Base-by-base conservation (phyloP, 1,140 invertebrate species). In the Drosophila prosaltans region DNA sequence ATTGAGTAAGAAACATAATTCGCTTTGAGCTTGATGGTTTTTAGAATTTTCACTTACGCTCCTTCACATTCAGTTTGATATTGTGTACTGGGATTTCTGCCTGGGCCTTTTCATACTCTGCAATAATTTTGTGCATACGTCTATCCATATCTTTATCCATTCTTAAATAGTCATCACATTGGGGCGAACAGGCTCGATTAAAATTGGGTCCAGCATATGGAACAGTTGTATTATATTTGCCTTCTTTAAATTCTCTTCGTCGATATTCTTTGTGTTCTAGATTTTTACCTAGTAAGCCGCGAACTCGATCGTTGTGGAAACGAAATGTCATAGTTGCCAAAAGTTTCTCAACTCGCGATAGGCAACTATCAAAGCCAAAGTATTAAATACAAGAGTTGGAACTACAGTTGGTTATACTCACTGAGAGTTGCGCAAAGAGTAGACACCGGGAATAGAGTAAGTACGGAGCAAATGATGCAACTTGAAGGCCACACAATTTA, bases 121-220 rank as follows among this genome's bases (percentile, higher is more conserved):
- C 24, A 8, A 80, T 69, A 7, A 82, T 66, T 21, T 75, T 66
- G 16, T 36, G 69, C 58, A 80, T 75, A 1, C 60, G 64, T n/a
- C 26, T 24, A 43, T 66, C 51, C 16, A 55, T 40, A 6, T 24
- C 36, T 1, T 32, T 6, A 1, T 36, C n/a, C 3, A 45, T n/a
- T 8, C 4, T 72, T 5, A 28, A 5, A 3, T 24, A 0, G 0
- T 30, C 61, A 4, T 57, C 21, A n/a, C 65, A 68, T 10, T 36
- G 21, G 3, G 51, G 64, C 28, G 26, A 10, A 7, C 58, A 81
- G 1, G 10, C 1, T 1, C 40, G 36, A 9, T 54, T 40, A 6
- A 65, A 62, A 55, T 81, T 67, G 10, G 71, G 74, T 4, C 86
- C 86, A 1, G 48, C 0, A 61, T 63, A 90, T 26, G 86, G 86